Conservation (phyloP, 1,140 invertebrate species). For the Hypothenemus hampei region DNA sequence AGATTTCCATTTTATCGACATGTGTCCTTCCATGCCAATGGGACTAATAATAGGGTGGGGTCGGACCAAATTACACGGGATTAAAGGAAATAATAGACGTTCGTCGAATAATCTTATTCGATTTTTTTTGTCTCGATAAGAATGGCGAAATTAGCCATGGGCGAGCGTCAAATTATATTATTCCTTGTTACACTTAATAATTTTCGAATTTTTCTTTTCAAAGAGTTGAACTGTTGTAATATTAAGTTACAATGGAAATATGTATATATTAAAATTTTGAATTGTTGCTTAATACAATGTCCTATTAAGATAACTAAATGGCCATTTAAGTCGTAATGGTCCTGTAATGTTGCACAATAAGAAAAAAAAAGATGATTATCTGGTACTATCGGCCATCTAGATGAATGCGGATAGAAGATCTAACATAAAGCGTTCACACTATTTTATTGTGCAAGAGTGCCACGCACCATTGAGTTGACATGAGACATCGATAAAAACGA, state of each 20-base stretch:
- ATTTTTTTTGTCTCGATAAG: slow-evolving; percentile 5
- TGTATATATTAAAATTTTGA: background rate
- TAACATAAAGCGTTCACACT: background rate
- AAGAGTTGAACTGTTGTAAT: too few relatives aligned
- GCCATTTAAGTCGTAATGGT: background rate
- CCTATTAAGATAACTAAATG: background rate
- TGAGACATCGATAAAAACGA: background rate
- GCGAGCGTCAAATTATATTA: slow-evolving; percentile 4
- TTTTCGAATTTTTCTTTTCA: too few relatives aligned
- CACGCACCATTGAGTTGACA: background rate
- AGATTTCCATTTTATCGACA: slow-evolving; percentile 30
- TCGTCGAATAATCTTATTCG: slow-evolving; percentile 17
- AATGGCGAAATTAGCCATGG: slow-evolving; percentile 11
- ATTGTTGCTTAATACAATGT: background rate
- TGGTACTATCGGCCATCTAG: background rate
- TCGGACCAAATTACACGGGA: slow-evolving; percentile 28
- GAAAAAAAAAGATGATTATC: background rate
- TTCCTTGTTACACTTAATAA: too few relatives aligned
- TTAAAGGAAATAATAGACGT: slow-evolving; percentile 29
- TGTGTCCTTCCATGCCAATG: slow-evolving; percentile 29
- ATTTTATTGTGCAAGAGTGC: too few relatives aligned
- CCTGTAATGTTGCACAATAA: background rate
- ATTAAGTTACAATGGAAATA: background rate
- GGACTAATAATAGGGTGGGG: slow-evolving; percentile 22
- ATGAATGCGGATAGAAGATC: too few relatives aligned